Evolutionary conservation across 1,140 invertebrate species (phyloP).

Genomic region (Procambarus virginalis): DNA sequence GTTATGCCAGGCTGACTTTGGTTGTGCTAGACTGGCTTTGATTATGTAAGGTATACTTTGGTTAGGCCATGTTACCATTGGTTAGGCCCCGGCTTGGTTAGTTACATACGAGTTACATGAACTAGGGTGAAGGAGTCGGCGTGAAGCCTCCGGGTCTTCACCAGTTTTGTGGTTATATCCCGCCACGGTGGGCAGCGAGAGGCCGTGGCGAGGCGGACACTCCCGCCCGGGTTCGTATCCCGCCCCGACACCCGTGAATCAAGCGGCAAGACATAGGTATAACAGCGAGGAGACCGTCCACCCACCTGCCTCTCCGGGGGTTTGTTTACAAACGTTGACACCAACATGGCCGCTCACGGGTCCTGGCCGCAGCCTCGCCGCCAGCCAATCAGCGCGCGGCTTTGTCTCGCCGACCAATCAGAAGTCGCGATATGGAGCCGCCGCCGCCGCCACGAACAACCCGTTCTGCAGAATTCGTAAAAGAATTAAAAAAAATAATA

Average conservation of each 20-base stretch:
- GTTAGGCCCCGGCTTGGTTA: too few relatives aligned
- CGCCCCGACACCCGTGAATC: neutral
- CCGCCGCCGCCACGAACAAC: neutral
- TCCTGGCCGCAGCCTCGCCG: neutral
- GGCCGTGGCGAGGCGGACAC: too few relatives aligned
- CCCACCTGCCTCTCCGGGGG: neutral
- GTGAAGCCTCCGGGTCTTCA: too few relatives aligned
- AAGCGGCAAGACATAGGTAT: neutral
- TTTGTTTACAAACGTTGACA: constrained; percentile 23
- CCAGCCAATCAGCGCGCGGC: constrained; percentile 2
- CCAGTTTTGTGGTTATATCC: too few relatives aligned
- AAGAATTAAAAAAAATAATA: too few relatives aligned
- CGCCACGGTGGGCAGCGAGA: too few relatives aligned
- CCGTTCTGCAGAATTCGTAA: neutral
- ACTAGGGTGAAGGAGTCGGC: too few relatives aligned
- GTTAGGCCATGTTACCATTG: too few relatives aligned
- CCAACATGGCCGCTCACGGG: constrained; percentile 19
- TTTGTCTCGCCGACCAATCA: constrained; percentile 7
- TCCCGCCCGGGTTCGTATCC: neutral
- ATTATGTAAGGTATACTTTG: too few relatives aligned
- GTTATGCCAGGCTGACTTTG: too few relatives aligned
- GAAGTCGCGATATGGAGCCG: neutral
- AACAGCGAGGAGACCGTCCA: neutral
- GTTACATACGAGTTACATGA: too few relatives aligned
- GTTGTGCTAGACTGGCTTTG: too few relatives aligned